These are phyloP conservation scores for Cheilosia variabilis DNA, from an alignment of 2,888 invertebrate species.

Conservation along the genomic window DNA sequence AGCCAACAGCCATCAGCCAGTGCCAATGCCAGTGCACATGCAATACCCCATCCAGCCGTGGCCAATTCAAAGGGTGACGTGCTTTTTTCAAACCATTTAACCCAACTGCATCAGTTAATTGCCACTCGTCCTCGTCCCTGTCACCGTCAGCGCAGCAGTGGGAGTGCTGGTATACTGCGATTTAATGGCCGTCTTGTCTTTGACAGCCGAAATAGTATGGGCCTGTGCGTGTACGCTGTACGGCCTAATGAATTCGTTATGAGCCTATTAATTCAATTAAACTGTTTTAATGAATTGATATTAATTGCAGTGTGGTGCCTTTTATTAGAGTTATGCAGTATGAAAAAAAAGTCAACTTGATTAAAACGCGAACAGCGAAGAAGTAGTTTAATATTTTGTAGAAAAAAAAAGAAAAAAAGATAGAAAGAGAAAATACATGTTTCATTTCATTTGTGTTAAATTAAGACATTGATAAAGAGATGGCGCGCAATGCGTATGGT, in stretches of 20 bases:
- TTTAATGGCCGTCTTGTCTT: constrained; percentile 68
- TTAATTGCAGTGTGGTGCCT: constrained; percentile 67
- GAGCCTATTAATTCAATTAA: constrained; percentile 75
- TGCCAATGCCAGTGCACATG: constrained; percentile 15
- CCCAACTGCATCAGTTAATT: constrained; percentile 68
- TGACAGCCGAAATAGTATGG: constrained; percentile 53
- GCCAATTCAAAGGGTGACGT: constrained; percentile 54
- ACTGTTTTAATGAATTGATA: constrained; percentile 76
- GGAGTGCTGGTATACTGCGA: constrained; percentile 5
- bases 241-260: constrained; percentile 73
- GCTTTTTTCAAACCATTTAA: constrained; percentile 74
- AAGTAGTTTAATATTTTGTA: too few species aligned
- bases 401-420: too few species aligned
- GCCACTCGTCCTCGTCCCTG: constrained; percentile 28
- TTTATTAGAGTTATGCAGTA: too few species aligned
- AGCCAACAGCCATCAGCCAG: constrained; percentile 30
- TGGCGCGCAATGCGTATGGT: too few species aligned
- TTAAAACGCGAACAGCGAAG: too few species aligned
- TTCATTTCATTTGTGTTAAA: too few species aligned
- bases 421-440: too few species aligned
- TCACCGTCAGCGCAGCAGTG: constrained; percentile 1
- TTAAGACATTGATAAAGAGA: too few species aligned
- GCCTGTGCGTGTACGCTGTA: constrained; percentile 2
- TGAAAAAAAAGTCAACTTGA: too few species aligned
- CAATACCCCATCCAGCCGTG: constrained; percentile 4